Conservation (phyloP, 2,888 invertebrate genomes). For the Auanema freiburgensis region DNA sequence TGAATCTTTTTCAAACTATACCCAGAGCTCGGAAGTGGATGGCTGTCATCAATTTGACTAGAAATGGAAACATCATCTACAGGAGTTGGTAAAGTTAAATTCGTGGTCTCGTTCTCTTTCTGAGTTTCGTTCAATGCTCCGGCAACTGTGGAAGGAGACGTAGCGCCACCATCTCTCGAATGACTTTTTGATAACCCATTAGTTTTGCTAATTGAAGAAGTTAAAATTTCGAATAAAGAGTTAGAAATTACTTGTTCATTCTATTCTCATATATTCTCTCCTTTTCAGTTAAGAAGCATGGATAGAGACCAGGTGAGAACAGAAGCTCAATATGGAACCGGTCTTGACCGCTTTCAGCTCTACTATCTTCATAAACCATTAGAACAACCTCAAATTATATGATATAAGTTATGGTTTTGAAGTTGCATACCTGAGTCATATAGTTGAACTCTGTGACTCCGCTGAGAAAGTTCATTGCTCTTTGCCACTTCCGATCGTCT, state of each 20-base stretch:
- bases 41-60: conserved; percentile 5
- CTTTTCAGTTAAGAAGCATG: conserved; percentile 63
- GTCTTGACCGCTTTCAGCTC: conserved; percentile 73
- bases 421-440: conserved; percentile 84
- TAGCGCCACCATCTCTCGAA: conserved; percentile 24
- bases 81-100: background rate
- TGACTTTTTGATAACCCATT: conserved; percentile 28
- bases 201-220: conserved; percentile 25
- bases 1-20: background rate
- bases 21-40: background rate
- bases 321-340: conserved; percentile 96
- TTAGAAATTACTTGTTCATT: conserved; percentile 88
- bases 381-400: conserved; percentile 72
- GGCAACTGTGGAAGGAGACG: conserved; percentile 5
- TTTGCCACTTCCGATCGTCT: conserved; percentile 94
- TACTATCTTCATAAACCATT: conserved; percentile 98
- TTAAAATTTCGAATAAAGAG: background rate
- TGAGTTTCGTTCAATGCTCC: background rate
- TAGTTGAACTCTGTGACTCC: conserved; percentile 98
- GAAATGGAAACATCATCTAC: conserved; percentile 20
- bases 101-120: background rate
- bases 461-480: conserved; percentile 96
- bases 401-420: background rate
- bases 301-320: conserved; percentile 85
- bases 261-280: conserved; percentile 70